Evolutionary conservation across 2,113 vertebrate genomes (phyloP), one percentile per base, ranked within the genome.

Genomic region (Phalacrocorax brasilianus): DNA sequence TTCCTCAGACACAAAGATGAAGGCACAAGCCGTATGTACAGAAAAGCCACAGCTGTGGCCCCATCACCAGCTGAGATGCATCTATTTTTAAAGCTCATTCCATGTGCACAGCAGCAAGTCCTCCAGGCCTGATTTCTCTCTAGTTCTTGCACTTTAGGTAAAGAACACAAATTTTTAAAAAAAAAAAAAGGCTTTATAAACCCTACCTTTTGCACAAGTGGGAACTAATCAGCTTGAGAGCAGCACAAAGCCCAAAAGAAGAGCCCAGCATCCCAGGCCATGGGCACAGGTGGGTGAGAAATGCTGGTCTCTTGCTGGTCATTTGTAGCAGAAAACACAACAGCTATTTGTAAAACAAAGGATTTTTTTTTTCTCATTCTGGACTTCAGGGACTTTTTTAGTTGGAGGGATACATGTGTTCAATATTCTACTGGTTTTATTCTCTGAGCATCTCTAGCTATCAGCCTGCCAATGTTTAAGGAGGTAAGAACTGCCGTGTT

Each of bases 21-120:
- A 78, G 38, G 22, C 76, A 91, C 24, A 56, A 85, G 47, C 30
- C 32, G 58, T 10, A 19, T 0, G 7, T 21, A 21, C 28, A 67
- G 33, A 87, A 70, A 30, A 78, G 30, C 68, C 84, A 33, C 80
- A 92, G 65, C 72, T 93, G 55, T 50, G 32, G 17, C 17, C 55
- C 6, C 32, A 66, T 27, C 83, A 73, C 42, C 68, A 74, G 76
- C 73, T 95, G 87, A 49, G 28, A 33, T 4, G 16, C 33, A 50
- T 8, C 76, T 83, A 28, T 75, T 79, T 88, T 90, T 83, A 83
- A 74, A 91, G 28, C 56, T 78, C 23, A 26, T 17, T 85, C 45
- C 47, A 45, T 0, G 4, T 24, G 58, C 45, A 52, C 10, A 70
- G n/a, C 59, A 63, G 50, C 0, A 0, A 63, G 52, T 47, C 28